Evolutionary conservation across 2,113 vertebrate genomes (phyloP).

Genomic region (Ammodytes marinus): DNA sequence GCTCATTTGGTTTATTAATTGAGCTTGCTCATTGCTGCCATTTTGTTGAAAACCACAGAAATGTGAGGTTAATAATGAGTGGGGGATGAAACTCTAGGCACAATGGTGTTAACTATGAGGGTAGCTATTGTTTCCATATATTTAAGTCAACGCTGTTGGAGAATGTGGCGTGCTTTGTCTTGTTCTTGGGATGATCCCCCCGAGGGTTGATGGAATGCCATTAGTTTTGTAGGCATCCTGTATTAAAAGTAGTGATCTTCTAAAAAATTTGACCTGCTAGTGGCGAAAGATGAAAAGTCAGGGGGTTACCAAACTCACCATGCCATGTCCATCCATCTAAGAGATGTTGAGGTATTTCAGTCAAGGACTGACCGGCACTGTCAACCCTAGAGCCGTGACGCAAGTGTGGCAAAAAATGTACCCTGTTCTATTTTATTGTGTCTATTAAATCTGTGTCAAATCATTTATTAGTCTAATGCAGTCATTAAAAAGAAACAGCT

Average conservation of each 20-base stretch:
- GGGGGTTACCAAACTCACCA: not conserved
- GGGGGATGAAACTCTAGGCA: not conserved
- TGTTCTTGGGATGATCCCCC: not conserved
- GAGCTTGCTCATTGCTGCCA: conserved; percentile 44
- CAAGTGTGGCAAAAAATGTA: not conserved
- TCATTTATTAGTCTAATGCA: not conserved
- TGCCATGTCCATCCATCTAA: not conserved
- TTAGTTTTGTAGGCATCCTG: not conserved
- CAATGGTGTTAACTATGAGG: not conserved
- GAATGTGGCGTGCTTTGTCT: not conserved
- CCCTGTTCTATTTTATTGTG: not conserved
- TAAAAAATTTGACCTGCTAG: not conserved
- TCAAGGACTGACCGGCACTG: not conserved
- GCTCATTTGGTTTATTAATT: conserved; percentile 71
- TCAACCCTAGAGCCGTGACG: not conserved
- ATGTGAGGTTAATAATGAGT: conserved; percentile 21
- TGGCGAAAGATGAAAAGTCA: not conserved
- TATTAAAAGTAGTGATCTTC: not conserved
- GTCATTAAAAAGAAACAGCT: not conserved
- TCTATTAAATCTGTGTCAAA: not conserved
- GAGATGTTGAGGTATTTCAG: not conserved
- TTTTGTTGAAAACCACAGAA: conserved; percentile 36
- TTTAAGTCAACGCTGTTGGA: not conserved
- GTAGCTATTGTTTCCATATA: not conserved
- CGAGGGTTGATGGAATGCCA: not conserved